Evolutionary conservation across 2,113 vertebrate species (phyloP), one percentile per base, ranked within the genome.

Genomic region (Zonotrichia leucophrys): DNA sequence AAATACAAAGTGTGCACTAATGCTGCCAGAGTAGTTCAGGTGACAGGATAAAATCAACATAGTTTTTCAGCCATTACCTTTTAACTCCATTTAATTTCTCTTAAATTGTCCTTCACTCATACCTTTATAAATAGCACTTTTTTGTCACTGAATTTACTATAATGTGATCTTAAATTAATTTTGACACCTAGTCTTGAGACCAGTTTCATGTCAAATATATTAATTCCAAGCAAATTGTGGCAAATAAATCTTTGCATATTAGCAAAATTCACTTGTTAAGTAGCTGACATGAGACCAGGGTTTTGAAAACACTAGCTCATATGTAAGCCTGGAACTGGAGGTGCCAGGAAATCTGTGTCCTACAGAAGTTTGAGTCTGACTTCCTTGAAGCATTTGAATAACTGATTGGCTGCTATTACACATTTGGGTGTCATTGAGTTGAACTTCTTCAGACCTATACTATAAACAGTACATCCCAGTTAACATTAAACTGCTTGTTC

Each of bases 91-190:
- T 89, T 93, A 55, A 81, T 77, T 93, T 84, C 41, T 91, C 37
- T 53, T 79, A 47, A 77, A 42, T 86, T 73, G 12, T 33, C 20
- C 41, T 79, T 95, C 58, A 33, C 20, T 68, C 4, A 15, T 46
- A 66, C 50, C n/a, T 63, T 84, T 72, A 41, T 63, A 33, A 8
- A 24, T 47, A 90, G 19, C 0, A 13, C 52, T 77, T 33, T 12
- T 78, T 96, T 90, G 84, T 86, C 83, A 66, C 80, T 86, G 19
- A 27, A 8, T 80, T 94, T 89, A 7, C 63, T 92, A 15, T 89
- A 91, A 87, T 37, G 20, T 33, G 56, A 4, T 68, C 7, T 72
- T 87, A 77, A 59, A 50, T 63, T 66, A 1, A 30, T 33, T 92
- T 91, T 90, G 66, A 46, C 39, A 78, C 15, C 15, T 66, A 18